Evolutionary conservation across 2,113 vertebrate species (phyloP).

Genomic region (Gasterosteus aculeatus): DNA sequence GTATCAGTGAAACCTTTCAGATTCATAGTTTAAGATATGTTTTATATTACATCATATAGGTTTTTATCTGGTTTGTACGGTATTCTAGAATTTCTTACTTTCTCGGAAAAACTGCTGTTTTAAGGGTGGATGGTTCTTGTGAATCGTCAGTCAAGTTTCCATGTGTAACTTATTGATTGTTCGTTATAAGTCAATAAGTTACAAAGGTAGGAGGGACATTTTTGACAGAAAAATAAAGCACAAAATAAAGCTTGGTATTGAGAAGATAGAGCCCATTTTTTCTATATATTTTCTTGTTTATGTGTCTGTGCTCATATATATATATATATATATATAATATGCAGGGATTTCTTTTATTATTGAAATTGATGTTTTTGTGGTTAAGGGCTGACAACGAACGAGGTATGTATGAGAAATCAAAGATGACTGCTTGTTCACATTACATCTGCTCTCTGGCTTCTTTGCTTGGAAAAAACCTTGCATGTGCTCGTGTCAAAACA

Average conservation of each 20-base stretch:
- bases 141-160: not conserved
- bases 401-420: not conserved
- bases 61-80: too few relatives aligned
- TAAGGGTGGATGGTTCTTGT: not conserved
- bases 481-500: not conserved
- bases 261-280: too few relatives aligned
- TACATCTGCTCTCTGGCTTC: not conserved
- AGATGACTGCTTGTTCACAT: not conserved
- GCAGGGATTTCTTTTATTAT: not conserved
- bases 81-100: too few relatives aligned
- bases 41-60: too few relatives aligned
- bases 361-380: not conserved
- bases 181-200: not conserved
- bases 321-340: too few relatives aligned
- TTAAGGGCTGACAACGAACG: not conserved
- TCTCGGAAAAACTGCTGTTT: not conserved
- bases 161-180: slow-evolving; percentile 18
- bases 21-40: too few relatives aligned
- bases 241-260: too few relatives aligned
- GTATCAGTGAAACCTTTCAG: too few relatives aligned
- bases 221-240: too few relatives aligned
- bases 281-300: too few relatives aligned
- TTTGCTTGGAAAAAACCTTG: not conserved
- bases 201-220: too few relatives aligned
- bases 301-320: too few relatives aligned